A percentile compares a stretch with the other conserved stretches of the same genome.
Evolutionary conservation across 2,797 vertebrate genomes (phyloP).

Genomic region (Cuculus canorus): DNA sequence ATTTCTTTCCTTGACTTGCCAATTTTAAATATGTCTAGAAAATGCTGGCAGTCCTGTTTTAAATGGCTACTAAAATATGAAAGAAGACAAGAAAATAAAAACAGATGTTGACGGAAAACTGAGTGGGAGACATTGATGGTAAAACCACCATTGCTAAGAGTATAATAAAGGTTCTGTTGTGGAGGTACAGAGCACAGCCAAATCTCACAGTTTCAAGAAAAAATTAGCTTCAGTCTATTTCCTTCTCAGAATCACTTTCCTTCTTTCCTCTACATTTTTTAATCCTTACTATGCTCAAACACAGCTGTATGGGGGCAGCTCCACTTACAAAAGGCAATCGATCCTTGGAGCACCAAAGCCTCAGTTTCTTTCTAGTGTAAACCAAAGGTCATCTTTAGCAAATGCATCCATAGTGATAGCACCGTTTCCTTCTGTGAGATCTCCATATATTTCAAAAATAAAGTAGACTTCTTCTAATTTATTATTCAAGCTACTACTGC

Average conservation of each 20-base stretch:
- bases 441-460: neutral
- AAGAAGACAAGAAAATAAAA: neutral
- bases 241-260: conserved; percentile 9
- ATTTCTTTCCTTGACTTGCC: neutral
- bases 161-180: neutral
- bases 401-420: neutral
- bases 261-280: conserved; percentile 24
- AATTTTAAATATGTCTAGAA: neutral
- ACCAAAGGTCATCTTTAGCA: conserved; percentile 27
- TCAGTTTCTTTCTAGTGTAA: conserved; percentile 9
- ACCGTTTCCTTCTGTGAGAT: neutral
- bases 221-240: conserved; percentile 32
- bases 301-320: neutral
- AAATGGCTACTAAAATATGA: neutral
- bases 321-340: neutral
- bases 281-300: neutral
- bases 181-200: neutral
- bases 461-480: neutral
- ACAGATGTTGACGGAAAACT: neutral
- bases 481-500: neutral
- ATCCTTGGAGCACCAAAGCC: neutral
- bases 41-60: neutral
- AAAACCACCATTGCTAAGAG: neutral
- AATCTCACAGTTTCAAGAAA: conserved; percentile 16
- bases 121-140: neutral